Percentiles rank a stretch among this genome's conserved stretches.
Conservation (phyloP, 1,140 invertebrate species). For the Panulirus ornatus region DNA sequence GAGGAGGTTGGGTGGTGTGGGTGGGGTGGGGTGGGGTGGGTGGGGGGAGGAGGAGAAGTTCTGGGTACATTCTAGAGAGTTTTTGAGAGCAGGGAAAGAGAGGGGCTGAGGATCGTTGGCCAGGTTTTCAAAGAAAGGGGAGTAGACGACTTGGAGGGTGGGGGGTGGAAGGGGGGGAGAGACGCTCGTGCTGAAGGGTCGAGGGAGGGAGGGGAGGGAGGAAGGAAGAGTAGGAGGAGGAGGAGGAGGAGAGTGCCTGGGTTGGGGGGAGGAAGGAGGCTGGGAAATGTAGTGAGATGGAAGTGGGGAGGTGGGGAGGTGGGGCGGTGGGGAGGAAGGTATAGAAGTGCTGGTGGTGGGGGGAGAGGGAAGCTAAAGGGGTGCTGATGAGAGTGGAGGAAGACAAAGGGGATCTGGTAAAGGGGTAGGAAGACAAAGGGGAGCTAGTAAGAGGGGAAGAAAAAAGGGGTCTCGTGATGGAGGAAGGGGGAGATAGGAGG, state of each 20-base stretch:
- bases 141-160: background rate
- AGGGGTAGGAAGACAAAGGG: background rate
- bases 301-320: background rate
- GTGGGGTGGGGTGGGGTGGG: background rate
- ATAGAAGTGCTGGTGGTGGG: too few relatives aligned
- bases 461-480: background rate
- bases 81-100: slow-evolving; percentile 28
- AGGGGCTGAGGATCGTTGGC: slow-evolving; percentile 7
- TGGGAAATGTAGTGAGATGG: background rate
- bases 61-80: slow-evolving; percentile 34
- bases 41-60: background rate
- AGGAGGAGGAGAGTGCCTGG: background rate
- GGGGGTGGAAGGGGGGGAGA: background rate
- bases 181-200: background rate
- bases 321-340: background rate
- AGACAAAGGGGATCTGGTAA: background rate
- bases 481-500: background rate
- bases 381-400: background rate
- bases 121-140: slow-evolving; percentile 16
- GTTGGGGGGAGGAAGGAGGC: too few relatives aligned
- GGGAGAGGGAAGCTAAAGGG: background rate
- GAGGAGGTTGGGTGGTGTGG: too few relatives aligned
- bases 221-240: background rate
- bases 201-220: background rate
- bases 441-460: background rate